Evolutionary conservation across 2,113 vertebrate species (phyloP).

Genomic region (Hiodon tergisus): DNA sequence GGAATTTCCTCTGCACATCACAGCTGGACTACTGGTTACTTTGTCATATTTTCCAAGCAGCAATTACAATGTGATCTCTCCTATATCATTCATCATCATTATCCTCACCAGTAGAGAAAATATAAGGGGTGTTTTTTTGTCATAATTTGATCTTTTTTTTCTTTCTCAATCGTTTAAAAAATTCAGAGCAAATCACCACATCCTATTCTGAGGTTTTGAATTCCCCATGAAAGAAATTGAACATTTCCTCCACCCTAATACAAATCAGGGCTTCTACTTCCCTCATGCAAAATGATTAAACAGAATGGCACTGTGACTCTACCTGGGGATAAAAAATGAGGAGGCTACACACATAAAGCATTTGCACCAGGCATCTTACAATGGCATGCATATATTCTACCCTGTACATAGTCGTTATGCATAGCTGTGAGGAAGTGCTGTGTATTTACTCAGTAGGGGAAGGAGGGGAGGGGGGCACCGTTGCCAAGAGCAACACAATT

Average conservation of each 20-base stretch:
- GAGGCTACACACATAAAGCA: background rate
- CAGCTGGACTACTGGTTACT: conserved; percentile 4
- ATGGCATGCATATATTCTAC: background rate
- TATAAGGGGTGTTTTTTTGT: background rate
- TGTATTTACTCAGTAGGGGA: conserved; percentile 3
- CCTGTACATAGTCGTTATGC: background rate
- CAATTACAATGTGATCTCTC: conserved; percentile 20
- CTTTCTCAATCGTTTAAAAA: conserved; percentile 54
- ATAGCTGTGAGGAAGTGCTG: background rate
- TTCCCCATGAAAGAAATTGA: conserved; percentile 40
- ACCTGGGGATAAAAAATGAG: background rate
- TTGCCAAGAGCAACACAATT: conserved; percentile 8
- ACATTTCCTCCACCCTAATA: conserved; percentile 30
- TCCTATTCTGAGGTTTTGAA: conserved; percentile 49
- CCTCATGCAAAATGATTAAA: background rate
- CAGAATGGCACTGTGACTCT: background rate
- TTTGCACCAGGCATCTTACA: conserved; percentile 6
- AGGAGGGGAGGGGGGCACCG: background rate
- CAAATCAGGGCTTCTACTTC: conserved; percentile 5
- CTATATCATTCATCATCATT: conserved; percentile 37
- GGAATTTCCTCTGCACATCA: conserved; percentile 1
- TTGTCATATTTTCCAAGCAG: conserved; percentile 26
- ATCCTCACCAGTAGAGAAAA: conserved; percentile 8
- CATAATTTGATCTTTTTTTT: conserved; percentile 40
- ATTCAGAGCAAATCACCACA: conserved; percentile 39